A percentile compares a stretch with the other conserved stretches of the same genome.
These are phyloP conservation scores for Brachirus orientalis DNA, from an alignment of 2,113 vertebrate species.

Conservation along the genomic window DNA sequence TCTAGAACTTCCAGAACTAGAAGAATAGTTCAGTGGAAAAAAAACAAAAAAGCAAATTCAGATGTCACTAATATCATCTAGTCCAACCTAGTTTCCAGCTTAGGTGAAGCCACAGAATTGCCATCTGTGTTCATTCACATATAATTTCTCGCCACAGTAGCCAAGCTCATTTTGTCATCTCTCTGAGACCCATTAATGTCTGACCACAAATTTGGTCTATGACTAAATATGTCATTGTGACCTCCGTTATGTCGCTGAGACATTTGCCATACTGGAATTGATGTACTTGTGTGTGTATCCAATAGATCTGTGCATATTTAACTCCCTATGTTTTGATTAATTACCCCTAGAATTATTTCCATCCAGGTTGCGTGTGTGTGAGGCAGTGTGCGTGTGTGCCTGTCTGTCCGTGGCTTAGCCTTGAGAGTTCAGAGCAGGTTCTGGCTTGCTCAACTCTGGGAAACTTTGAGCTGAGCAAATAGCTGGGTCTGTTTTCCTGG, in stretches of 20 bases:
- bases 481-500: conserved; percentile 77
- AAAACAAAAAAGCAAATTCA: conserved; percentile 11
- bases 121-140: conserved; percentile 37
- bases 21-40: too few species aligned
- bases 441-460: conserved; percentile 81
- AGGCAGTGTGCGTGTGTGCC: conserved; percentile 55
- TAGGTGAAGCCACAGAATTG: conserved; percentile 2
- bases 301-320: conserved; percentile 16
- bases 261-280: neutral
- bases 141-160: neutral
- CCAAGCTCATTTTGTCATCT: conserved; percentile 15
- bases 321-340: conserved; percentile 40
- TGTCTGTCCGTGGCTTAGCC: conserved; percentile 56
- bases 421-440: conserved; percentile 78
- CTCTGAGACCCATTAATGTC: neutral
- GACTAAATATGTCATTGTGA: neutral
- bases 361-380: conserved; percentile 55
- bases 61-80: neutral
- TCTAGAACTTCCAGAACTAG: too few species aligned
- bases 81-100: neutral
- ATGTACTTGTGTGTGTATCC: neutral
- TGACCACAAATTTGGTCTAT: neutral
- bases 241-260: neutral
- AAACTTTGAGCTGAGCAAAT: conserved; percentile 83
- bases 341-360: conserved; percentile 33